Base-by-base conservation (phyloP, 2,797 vertebrate genomes). In the Sebastes diaconus region DNA sequence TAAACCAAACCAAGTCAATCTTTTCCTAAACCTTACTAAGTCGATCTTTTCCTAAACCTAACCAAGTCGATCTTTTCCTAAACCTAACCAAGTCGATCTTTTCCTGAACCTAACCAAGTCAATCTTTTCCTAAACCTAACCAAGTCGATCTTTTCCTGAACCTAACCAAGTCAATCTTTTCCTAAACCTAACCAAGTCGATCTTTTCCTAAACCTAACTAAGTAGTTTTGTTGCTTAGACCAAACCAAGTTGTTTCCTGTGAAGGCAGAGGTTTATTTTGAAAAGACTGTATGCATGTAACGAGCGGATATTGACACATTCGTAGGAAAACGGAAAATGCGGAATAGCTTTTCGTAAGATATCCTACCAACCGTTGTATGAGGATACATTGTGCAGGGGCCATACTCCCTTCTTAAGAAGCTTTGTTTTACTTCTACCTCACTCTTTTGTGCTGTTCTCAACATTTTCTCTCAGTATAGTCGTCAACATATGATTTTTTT, bases 401-500 rank as follows among this genome's bases (percentile, higher is more conserved):
- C 42, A 20, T 55, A 4, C 57, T 58, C 66, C 20, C 66, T 64
- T 27, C 63, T 77, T 52, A 54, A 42, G 11, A 80, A 42, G 39
- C 78, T 73, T 88, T 77, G 18, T 74, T 79, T 67, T 25, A 54
- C 64, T 69, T 80, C 66, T 39, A 66, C 74, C 81, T 82, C 39
- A 6, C 50, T 84, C 25, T 71, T 72, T 73, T 80, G 58, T 73
- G 64, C 80, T 75, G 75, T 42, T 59, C 70, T 85, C 68, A 34
- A 76, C 68, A 70, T 68, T 83, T 84, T 73, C 20, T 80, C 68
- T 60, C 58, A 60, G 55, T n/a, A 83, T 76, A 70, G 65, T 84
- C 69, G 63, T 42, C 79, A 52, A 63, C 70, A 55, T 74, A 30
- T 32, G 52, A 63, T 73, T 86, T 82, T 61, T 64, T 59, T 22